These are phyloP conservation scores for Maniola jurtina DNA, from an alignment of 1,140 invertebrate species.

Conservation along the genomic window DNA sequence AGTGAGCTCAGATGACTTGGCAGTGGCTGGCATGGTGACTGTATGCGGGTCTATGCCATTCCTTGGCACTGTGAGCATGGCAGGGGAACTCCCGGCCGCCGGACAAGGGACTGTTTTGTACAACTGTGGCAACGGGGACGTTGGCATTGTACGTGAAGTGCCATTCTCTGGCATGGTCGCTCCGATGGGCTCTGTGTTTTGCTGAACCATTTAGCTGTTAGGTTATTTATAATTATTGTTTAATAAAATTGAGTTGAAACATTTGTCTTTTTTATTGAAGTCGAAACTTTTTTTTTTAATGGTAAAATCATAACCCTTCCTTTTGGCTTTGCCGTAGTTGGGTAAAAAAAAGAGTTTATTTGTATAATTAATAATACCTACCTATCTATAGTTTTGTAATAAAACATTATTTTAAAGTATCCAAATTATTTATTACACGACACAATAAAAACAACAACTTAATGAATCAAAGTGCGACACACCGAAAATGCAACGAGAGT, in stretches of 20 bases:
- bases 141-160: slow-evolving; percentile 34
- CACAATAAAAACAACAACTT: neutral
- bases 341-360: no score
- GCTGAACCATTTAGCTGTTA: neutral
- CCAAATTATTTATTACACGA: slow-evolving; percentile 8
- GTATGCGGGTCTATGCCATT: slow-evolving; percentile 47
- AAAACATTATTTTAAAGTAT: neutral
- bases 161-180: neutral
- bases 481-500: neutral
- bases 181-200: neutral
- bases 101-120: slow-evolving; percentile 40
- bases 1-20: slow-evolving; percentile 39
- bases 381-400: neutral
- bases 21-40: slow-evolving; percentile 42
- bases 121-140: slow-evolving; percentile 33
- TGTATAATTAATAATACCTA: neutral
- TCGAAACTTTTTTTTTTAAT: no score
- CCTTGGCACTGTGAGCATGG: slow-evolving; percentile 39
- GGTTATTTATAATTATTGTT: neutral
- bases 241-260: neutral
- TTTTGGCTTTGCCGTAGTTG: no score
- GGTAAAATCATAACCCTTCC: no score
- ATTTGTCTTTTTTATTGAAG: no score
- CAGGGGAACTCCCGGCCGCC: slow-evolving; percentile 36
- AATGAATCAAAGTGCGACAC: neutral